These are phyloP conservation scores for Phthorimaea operculella DNA, from an alignment of 1,140 invertebrate genomes.

Conservation along the genomic window DNA sequence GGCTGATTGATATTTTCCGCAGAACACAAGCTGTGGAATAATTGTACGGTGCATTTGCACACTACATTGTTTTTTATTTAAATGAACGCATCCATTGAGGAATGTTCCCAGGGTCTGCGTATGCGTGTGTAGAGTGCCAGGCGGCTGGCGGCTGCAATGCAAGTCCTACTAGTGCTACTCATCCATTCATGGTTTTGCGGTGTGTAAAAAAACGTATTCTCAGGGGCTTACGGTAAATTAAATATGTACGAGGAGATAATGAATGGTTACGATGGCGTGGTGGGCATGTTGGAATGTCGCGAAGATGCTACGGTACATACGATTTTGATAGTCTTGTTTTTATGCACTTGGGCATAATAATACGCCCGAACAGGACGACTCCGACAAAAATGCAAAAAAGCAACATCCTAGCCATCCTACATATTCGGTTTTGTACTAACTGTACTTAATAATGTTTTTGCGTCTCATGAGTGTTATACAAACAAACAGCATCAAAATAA, in stretches of 20 bases:
- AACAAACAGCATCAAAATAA: too few species aligned
- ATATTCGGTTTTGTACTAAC: too few species aligned
- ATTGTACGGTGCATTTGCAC: not conserved
- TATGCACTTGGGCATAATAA: too few species aligned
- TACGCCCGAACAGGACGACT: too few species aligned
- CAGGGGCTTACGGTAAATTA: not conserved
- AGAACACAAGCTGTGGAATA: not conserved
- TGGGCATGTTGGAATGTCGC: too few species aligned
- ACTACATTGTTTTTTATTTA: not conserved
- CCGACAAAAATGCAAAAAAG: too few species aligned
- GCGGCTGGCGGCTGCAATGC: constrained; percentile 15
- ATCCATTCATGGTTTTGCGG: constrained; percentile 9
- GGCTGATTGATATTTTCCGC: not conserved
- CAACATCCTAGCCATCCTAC: too few species aligned
- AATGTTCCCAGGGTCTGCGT: not conserved
- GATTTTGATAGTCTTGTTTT: too few species aligned
- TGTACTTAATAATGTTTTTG: too few species aligned
- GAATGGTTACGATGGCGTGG: not conserved
- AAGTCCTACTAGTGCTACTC: constrained; percentile 18
- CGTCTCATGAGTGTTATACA: too few species aligned
- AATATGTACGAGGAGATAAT: not conserved
- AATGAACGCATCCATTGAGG: not conserved
- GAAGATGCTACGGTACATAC: too few species aligned
- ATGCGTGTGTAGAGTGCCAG: not conserved
- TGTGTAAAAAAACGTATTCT: constrained; percentile 1